Conservation (phyloP, 2,113 vertebrate genomes). For the Lanius ludovicianus region DNA sequence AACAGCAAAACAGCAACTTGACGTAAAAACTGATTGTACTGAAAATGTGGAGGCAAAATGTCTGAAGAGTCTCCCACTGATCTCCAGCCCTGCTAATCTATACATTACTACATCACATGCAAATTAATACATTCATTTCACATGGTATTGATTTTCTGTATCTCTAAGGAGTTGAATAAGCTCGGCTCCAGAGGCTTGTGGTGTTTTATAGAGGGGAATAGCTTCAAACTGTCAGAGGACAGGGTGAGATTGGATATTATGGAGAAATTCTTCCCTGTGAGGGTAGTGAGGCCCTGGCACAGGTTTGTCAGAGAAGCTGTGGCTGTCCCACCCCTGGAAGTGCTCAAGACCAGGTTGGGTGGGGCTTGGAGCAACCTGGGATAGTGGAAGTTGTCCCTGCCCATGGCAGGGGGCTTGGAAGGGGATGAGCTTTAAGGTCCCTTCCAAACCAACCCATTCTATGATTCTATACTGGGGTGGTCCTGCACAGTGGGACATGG, state of each 20-base stretch:
- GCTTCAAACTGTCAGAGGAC: neutral
- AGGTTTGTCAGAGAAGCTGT: neutral
- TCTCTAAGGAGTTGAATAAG: neutral
- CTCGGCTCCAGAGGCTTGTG: neutral
- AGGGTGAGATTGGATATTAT: neutral
- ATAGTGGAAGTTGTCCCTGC: fast-evolving
- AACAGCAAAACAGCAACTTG: neutral
- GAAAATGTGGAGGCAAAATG: neutral
- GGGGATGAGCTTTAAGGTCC: neutral
- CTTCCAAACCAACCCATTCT: neutral
- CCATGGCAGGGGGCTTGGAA: neutral
- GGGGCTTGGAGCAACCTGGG: neutral
- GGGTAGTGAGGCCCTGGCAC: neutral
- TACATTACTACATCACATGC: neutral
- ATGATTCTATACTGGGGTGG: fast-evolving
- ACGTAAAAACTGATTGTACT: neutral
- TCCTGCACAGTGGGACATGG: no score
- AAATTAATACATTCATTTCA: neutral
- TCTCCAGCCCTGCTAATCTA: neutral
- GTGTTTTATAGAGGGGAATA: neutral
- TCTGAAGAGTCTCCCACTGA: neutral
- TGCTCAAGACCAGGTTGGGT: neutral
- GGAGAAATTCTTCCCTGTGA: neutral
- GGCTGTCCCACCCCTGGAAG: neutral
- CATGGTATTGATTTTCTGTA: neutral